phyloP scores from a whole-genome alignment of 2,797 vertebrate genomes.

The Sebastes vulpes region DNA sequence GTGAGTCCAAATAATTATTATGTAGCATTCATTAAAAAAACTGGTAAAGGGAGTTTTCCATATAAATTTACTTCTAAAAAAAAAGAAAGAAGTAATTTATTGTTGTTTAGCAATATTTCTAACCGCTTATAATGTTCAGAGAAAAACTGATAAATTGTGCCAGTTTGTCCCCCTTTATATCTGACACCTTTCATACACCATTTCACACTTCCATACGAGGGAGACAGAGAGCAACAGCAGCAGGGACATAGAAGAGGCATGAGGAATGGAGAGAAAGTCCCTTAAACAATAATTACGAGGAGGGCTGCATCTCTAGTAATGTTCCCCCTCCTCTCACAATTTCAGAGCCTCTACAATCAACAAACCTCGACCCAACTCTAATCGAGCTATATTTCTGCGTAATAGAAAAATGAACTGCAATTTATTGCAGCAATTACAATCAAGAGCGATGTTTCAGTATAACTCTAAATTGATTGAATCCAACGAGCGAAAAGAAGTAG shows the following conservation, averaged over 20 bases:
- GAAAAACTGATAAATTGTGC: neutral
- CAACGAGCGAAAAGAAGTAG: constrained; percentile 8
- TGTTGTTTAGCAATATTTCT: neutral
- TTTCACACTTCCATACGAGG: neutral
- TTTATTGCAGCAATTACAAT: constrained; percentile 67
- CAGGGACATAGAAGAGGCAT: neutral
- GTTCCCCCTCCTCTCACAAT: neutral
- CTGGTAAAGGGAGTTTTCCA: no score
- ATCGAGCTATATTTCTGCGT: constrained; percentile 46
- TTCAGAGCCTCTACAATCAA: neutral
- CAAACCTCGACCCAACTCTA: neutral
- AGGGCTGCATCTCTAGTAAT: neutral
- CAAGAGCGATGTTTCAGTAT: constrained; percentile 30
- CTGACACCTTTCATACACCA: neutral
- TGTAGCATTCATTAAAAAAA: no score
- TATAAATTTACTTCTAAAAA: neutral
- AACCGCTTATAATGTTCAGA: neutral
- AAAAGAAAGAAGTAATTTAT: neutral
- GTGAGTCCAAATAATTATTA: no score
- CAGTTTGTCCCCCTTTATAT: neutral
- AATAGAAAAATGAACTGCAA: constrained; percentile 57
- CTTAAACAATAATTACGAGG: neutral
- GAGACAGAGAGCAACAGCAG: neutral
- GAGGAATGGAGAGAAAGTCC: neutral
- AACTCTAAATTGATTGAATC: constrained; percentile 55